These are phyloP conservation scores for Rhinogobio ventralis DNA, from an alignment of 2,797 vertebrate genomes.

Conservation along the genomic window DNA sequence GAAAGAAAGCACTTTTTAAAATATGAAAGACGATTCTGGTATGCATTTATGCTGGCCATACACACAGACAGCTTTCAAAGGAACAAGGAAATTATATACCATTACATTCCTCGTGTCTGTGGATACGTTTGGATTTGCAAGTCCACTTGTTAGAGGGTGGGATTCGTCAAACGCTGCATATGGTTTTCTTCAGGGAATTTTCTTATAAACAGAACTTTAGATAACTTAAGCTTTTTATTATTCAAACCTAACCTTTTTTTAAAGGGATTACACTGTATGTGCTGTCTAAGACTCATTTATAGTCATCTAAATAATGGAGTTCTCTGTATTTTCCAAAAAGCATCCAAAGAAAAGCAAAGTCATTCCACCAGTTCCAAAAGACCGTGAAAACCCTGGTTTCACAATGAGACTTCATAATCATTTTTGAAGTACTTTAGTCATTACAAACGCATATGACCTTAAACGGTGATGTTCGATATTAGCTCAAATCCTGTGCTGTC, in stretches of 20 bases:
- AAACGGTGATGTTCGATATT: not conserved
- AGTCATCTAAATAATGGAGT: not conserved
- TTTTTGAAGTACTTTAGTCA: not conserved
- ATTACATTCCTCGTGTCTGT: not conserved
- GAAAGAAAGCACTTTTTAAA: slow-evolving; percentile 5
- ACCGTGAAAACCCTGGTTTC: slow-evolving; percentile 22
- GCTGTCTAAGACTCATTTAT: not conserved
- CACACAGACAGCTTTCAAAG: slow-evolving; percentile 10
- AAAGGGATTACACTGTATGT: not conserved
- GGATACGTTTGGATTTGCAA: slow-evolving; percentile 8
- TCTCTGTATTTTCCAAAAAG: not conserved
- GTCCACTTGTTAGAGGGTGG: not conserved
- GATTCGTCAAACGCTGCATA: not conserved
- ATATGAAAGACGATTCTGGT: slow-evolving; percentile 21
- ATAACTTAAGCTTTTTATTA: not conserved
- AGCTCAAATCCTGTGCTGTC: slow-evolving; percentile 4
- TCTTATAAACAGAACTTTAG: not conserved
- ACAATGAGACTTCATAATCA: slow-evolving; percentile 6
- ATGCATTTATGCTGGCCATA: slow-evolving; percentile 8
- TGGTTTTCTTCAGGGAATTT: not conserved
- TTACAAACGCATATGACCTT: slow-evolving; percentile 12
- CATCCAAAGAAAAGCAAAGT: not conserved
- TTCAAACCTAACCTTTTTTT: not conserved
- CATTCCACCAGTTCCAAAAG: no score
- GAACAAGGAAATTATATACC: not conserved